Conservation (phyloP, 1,140 invertebrate species). For the Babylonia areolata region DNA sequence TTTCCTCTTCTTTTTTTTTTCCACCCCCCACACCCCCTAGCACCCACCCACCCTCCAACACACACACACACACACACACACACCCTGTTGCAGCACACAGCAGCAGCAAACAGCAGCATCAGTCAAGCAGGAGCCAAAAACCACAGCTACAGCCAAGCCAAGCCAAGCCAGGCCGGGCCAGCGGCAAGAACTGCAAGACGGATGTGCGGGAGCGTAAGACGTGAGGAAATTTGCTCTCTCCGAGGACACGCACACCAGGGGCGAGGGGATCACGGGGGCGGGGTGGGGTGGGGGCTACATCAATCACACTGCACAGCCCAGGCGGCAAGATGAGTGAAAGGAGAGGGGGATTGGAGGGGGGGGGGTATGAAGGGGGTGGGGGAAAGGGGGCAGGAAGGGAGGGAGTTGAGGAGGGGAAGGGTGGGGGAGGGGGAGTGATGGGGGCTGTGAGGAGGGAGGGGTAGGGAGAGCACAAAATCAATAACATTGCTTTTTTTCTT, state of each 20-base stretch:
- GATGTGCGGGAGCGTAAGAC: background rate
- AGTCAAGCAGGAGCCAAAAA: too few relatives aligned
- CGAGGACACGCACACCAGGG: background rate
- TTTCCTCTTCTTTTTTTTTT: too few relatives aligned
- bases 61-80: too few relatives aligned
- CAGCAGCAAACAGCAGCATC: too few relatives aligned
- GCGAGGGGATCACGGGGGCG: background rate
- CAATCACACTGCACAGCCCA: background rate
- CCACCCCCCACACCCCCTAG: too few relatives aligned
- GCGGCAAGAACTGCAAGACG: too few relatives aligned
- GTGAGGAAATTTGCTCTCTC: slow-evolving; percentile 16
- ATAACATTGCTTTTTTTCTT: background rate
- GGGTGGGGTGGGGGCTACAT: background rate
- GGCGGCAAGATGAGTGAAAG: background rate
- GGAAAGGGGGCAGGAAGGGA: too few relatives aligned
- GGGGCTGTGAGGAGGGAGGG: background rate
- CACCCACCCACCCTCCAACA: too few relatives aligned
- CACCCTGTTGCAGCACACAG: too few relatives aligned
- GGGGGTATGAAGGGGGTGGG: background rate
- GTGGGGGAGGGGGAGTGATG: background rate
- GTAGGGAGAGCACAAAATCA: background rate
- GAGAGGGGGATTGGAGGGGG: background rate
- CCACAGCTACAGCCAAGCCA: too few relatives aligned
- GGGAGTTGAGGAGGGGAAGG: background rate
- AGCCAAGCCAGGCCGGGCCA: too few relatives aligned